Evolutionary conservation across 1,140 invertebrate genomes (phyloP).

Genomic region (Platyscapa corneri): DNA sequence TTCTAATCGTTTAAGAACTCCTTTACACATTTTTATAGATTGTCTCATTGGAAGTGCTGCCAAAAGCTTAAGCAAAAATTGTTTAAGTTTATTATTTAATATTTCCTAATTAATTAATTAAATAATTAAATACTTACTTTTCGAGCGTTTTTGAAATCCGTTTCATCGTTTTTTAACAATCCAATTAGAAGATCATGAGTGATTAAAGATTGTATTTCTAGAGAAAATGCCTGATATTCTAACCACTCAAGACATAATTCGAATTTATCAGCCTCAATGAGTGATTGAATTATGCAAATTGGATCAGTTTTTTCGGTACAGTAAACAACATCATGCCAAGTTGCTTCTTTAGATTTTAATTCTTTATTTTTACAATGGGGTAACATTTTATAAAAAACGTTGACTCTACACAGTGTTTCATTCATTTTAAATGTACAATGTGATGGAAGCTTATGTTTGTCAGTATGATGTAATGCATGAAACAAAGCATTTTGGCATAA

Average conservation of each 20-base stretch:
- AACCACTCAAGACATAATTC: constrained; percentile 80
- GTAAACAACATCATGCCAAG: constrained; percentile 72
- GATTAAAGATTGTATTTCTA: constrained; percentile 64
- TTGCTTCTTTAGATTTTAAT: constrained; percentile 57
- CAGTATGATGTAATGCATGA: constrained; percentile 59
- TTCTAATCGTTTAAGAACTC: constrained; percentile 78
- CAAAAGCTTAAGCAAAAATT: constrained; percentile 68
- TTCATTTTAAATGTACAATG: constrained; percentile 67
- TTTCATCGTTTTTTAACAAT: constrained; percentile 61
- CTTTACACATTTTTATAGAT: constrained; percentile 77
- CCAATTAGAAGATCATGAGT: constrained; percentile 65
- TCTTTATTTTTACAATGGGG: constrained; percentile 62
- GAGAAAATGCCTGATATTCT: constrained; percentile 70
- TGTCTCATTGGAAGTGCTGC: constrained; percentile 73
- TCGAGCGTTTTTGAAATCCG: constrained; percentile 62
- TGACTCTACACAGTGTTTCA: constrained; percentile 65
- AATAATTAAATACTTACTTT: constrained; percentile 57
- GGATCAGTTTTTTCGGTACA: constrained; percentile 67
- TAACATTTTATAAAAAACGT: constrained; percentile 72
- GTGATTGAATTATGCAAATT: constrained; percentile 60
- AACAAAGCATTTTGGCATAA: constrained; percentile 62
- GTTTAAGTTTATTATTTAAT: constrained; percentile 43
- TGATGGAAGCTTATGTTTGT: constrained; percentile 65
- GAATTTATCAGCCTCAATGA: constrained; percentile 72
- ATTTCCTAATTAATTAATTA: constrained; percentile 53